Evolutionary conservation across 2,113 vertebrate species (phyloP), one percentile per base, ranked within the genome.

Genomic region (Myrmecophaga tridactyla): DNA sequence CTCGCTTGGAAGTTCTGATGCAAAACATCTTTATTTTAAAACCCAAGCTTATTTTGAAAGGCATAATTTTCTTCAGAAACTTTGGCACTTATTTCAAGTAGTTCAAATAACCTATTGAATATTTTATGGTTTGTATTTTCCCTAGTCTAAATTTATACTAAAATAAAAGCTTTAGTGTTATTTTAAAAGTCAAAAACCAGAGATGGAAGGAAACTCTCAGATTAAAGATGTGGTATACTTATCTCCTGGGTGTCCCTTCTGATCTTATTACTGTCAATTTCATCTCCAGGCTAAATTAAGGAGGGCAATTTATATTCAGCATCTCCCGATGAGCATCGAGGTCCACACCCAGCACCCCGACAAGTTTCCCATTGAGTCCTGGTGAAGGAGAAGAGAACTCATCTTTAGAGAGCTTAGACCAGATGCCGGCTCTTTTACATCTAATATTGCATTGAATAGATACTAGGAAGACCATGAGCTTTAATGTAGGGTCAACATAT

Each of bases 71-170:
- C 85, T 92, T 92, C 72, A 85, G 62, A 95, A 94, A 88, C 13
- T 20, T 77, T 96, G 81, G 90, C 62, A 87, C 0, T 39, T 94
- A 94, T 95, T 92, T 94, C 65, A 65, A 97, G 70, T 25, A 73
- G 62, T 93, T 97, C 85, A 92, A 94, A 95, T 96, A 96, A 90
- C 69, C 67, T 92, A 92, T 94, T 85, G 62, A 94, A 85, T 96
- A 83, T 94, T 95, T 95, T 93, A 94, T 73, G 89, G 78, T 96
- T 92, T 95, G 21, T 85, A 88, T 90, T 95, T 93, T 93, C 41
- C 36, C 53, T 90, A 62, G 51, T 31, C 72, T 95, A 95, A 95
- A 88, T 92, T 93, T 97, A 73, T 80, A 89, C 48, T 85, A 85
- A 94, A 95, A 95, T 94, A 86, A 95, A 94, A 89, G 21, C n/a